Evolutionary conservation across 2,797 vertebrate genomes (phyloP).

Genomic region (Leucoraja ocellata): DNA sequence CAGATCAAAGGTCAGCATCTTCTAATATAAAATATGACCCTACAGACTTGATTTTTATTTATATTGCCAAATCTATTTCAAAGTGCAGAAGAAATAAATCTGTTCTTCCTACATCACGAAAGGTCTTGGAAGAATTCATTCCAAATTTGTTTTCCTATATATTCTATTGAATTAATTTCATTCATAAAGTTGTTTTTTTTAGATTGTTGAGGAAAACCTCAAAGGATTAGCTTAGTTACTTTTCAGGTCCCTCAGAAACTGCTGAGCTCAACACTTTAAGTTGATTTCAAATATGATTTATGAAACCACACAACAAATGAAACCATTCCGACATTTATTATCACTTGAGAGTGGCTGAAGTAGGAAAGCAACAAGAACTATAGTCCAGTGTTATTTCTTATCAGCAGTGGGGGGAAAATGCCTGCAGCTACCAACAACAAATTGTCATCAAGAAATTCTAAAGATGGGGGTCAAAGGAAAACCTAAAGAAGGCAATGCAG

Average conservation of each 20-base stretch:
- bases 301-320: neutral
- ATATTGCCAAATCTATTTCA: neutral
- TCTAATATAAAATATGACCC: neutral
- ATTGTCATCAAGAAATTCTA: constrained; percentile 27
- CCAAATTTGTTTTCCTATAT: neutral
- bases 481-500: neutral
- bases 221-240: neutral
- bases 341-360: constrained; percentile 16
- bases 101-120: neutral
- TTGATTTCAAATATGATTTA: constrained; percentile 19
- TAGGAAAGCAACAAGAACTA: constrained; percentile 7
- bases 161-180: neutral
- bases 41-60: neutral
- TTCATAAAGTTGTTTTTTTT: neutral
- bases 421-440: constrained; percentile 17
- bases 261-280: neutral
- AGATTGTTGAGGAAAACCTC: constrained; percentile 18
- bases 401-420: neutral
- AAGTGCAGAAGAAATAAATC: neutral
- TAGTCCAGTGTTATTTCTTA: constrained; percentile 21
- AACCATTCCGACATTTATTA: constrained; percentile 18
- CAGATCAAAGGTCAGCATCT: neutral
- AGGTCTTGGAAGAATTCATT: neutral
- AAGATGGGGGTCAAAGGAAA: neutral
- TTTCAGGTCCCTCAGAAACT: neutral